Conservation (phyloP, 2,113 vertebrate genomes). For the Bombycilla garrulus region DNA sequence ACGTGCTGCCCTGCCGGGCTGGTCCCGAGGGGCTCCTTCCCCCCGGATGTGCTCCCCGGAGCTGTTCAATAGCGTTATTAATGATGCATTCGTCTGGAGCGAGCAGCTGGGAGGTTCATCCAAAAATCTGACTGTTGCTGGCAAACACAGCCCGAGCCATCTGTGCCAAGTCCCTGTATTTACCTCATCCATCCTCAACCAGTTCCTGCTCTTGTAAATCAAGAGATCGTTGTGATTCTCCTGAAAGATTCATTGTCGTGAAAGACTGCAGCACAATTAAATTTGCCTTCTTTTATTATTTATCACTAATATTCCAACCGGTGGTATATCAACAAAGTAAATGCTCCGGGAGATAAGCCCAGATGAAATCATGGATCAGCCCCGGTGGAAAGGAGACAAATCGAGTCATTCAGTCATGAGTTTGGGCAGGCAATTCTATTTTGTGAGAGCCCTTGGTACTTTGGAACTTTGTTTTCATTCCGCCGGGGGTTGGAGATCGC, state of each 20-base stretch:
- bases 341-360: background rate
- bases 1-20: background rate
- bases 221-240: background rate
- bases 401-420: background rate
- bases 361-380: background rate
- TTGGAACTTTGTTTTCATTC: background rate
- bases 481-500: background rate
- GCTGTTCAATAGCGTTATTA: background rate
- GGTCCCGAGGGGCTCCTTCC: rapidly evolving
- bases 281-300: background rate
- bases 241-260: background rate
- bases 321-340: background rate
- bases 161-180: background rate
- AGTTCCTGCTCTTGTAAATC: background rate
- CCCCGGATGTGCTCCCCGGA: rapidly evolving
- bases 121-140: background rate
- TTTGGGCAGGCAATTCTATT: background rate
- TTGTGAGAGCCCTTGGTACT: background rate
- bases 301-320: background rate
- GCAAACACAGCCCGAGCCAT: background rate
- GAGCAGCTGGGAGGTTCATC: background rate
- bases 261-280: background rate
- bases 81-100: background rate
- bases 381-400: background rate
- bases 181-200: background rate